Base-by-base conservation (phyloP, 2,797 vertebrate genomes). In the Ceryle rudis region DNA sequence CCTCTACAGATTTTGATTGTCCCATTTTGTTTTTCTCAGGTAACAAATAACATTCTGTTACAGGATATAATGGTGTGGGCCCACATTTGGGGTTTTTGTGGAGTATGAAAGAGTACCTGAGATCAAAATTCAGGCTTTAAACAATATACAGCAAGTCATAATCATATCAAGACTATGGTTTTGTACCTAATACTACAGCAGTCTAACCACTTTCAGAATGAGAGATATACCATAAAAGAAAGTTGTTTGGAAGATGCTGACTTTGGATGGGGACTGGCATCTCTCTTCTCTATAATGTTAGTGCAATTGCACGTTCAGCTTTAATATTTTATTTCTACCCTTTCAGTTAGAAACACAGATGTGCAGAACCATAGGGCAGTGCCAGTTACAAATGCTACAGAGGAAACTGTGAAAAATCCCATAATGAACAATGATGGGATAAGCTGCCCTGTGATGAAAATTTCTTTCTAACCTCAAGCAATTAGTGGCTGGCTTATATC, bases 391-490 rank as follows among this genome's bases (percentile, higher is more conserved):
- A 42, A 92, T 66, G 58, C 66, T 79, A 71, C 42, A 65, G 84
- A 86, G 49, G 33, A 89, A 88, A 82, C 52, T 75, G 54, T 3
- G 9, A 93, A 95, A 94, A 94, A 90, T 91, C 62, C 28, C 47
- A 47, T 91, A 81, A 91, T 66, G 37, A 86, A 52, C 69, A 92
- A 83, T 37, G 66, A 88, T 81, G 73, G 62, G 93, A 91, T 77
- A 95, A 94, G 66, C 54, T 86, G 42, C 51, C 35, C 66, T 41
- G 51, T 86, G 75, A 83, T 66, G 70, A 95, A 94, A 86, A 94
- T 94, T 79, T 95, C 85, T 90, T 95, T 91, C 73, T 90, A 91
- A 90, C 58, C 62, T 35, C 39, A 81, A 95, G 85, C 79, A 94
- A 86, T 94, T 95, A 95, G 90, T 72, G 46, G 11, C 51, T 93